Conservation (phyloP, 2,888 invertebrate species). For the Dioctria linearis region DNA sequence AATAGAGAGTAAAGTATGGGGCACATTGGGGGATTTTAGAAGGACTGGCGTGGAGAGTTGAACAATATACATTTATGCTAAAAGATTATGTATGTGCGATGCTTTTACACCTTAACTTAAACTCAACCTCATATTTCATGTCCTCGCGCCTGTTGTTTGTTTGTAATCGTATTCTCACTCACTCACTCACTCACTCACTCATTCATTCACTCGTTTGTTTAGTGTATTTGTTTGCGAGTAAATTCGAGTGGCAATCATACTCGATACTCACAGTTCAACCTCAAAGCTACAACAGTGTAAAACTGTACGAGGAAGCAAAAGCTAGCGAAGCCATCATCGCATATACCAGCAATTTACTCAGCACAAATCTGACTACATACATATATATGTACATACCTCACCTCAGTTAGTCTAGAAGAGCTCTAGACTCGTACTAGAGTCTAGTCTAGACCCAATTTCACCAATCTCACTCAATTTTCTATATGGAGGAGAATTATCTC, state of each 20-base stretch:
- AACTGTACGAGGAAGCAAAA: neutral
- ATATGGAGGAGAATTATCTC: conserved; percentile 34
- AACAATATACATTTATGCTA: no score
- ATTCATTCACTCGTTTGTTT: neutral
- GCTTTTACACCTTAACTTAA: no score
- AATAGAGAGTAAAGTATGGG: no score
- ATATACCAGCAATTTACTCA: neutral
- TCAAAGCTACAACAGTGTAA: no score
- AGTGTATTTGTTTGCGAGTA: no score
- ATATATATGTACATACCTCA: neutral
- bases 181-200: conserved; percentile 21
- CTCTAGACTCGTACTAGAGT: neutral
- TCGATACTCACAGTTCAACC: no score
- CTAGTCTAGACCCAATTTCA: conserved; percentile 9
- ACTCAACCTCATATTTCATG: no score
- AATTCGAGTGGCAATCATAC: no score
- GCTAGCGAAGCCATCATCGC: conserved; percentile 1
- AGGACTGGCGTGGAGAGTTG: no score
- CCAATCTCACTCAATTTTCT: conserved; percentile 11
- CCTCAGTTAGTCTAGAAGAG: neutral
- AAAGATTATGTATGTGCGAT: neutral
- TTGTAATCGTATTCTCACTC: neutral
- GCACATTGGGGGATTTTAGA: no score
- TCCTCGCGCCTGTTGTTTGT: no score
- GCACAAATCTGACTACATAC: neutral